Conservation (phyloP, 1,140 invertebrate genomes). For the Panonychus citri region DNA sequence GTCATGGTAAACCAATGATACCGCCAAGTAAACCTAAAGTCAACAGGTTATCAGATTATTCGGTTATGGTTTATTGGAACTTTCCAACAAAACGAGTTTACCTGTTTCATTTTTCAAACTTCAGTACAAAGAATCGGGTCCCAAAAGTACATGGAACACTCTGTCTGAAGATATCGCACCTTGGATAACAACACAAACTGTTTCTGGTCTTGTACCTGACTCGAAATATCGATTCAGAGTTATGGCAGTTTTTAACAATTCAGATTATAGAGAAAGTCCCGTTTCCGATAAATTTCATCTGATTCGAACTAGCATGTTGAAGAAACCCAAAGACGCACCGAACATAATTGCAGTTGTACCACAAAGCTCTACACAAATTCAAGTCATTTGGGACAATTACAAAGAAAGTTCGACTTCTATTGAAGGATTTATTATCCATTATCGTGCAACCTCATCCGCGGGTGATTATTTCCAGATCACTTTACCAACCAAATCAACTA, state of each 20-base stretch:
- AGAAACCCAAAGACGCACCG: background rate
- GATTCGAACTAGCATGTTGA: background rate
- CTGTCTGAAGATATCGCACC: conserved; percentile 52
- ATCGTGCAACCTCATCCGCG: conserved; percentile 48
- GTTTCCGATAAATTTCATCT: conserved; percentile 35
- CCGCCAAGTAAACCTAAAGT: conserved; percentile 63
- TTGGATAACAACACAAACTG: conserved; percentile 46
- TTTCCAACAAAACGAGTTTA: conserved; percentile 46
- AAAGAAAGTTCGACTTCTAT: background rate
- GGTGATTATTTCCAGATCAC: conserved; percentile 58
- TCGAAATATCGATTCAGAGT: conserved; percentile 43
- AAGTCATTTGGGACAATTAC: background rate
- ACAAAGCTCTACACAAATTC: background rate
- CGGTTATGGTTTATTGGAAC: conserved; percentile 73
- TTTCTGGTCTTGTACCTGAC: conserved; percentile 41
- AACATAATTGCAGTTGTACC: background rate
- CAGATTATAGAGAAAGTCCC: conserved; percentile 63
- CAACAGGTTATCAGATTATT: conserved; percentile 56
- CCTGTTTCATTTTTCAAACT: conserved; percentile 74
- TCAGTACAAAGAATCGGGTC: conserved; percentile 44
- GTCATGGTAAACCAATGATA: conserved; percentile 37
- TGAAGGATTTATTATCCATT: conserved; percentile 72
- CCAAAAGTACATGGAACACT: conserved; percentile 41
- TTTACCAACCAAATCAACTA: conserved; percentile 35
- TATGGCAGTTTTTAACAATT: conserved; percentile 73